Conservation (phyloP, 2,113 vertebrate species). For the Thryonomys swinderianus region DNA sequence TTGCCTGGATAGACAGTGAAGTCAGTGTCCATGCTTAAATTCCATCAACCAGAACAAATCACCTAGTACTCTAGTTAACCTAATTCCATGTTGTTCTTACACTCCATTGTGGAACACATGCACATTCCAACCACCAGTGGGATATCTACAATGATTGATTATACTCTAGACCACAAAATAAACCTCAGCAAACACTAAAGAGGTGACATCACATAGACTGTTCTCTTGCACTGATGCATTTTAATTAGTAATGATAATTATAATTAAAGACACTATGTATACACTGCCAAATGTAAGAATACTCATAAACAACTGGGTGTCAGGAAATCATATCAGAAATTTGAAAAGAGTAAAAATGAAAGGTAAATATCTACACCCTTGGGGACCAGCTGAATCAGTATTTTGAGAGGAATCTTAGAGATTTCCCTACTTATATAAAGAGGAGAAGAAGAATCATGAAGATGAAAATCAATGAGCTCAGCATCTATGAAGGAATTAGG, state of each 20-base stretch:
- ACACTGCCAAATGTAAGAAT: background rate
- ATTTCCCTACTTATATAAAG: background rate
- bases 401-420: background rate
- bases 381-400: background rate
- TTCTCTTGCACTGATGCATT: background rate
- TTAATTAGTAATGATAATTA: background rate
- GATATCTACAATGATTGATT: fast-evolving
- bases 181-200: background rate
- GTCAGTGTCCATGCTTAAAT: background rate
- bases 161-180: background rate
- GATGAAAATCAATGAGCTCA: background rate
- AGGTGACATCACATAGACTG: background rate
- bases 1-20: background rate
- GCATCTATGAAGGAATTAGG: background rate
- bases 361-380: background rate
- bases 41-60: background rate
- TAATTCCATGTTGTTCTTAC: background rate
- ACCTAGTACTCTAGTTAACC: background rate
- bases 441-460: background rate
- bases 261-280: background rate
- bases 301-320: background rate
- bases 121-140: background rate
- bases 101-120: background rate
- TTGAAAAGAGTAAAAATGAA: slow-evolving; percentile 15
- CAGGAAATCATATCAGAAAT: background rate